Conservation (phyloP, 1,140 invertebrate species). For the Pachypsylla venusta region DNA sequence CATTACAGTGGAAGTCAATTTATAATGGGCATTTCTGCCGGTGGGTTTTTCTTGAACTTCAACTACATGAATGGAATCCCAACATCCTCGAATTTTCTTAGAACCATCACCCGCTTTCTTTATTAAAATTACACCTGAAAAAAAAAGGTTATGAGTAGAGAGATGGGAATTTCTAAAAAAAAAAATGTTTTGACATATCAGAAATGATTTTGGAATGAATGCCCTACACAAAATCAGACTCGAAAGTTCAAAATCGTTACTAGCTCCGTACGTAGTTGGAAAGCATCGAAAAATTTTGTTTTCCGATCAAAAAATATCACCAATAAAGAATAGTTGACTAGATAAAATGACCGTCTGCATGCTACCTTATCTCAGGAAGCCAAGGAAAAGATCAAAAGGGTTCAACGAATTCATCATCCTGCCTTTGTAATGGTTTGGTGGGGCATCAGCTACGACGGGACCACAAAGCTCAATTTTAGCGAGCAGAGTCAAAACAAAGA, state of each 20-base stretch:
- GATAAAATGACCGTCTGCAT: not conserved
- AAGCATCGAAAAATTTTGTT: not conserved
- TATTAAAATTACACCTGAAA: constrained; percentile 84
- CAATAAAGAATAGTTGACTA: not conserved
- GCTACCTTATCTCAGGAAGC: not conserved
- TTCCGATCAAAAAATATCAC: not conserved
- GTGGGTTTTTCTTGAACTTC: constrained; percentile 94
- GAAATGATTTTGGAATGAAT: not conserved
- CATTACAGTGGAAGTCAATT: constrained; percentile 98
- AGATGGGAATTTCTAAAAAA: not conserved
- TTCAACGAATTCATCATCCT: not conserved
- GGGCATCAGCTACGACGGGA: not conserved
- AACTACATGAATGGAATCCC: constrained; percentile 99
- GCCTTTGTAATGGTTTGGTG: not conserved
- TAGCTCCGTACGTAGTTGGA: not conserved
- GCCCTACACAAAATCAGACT: no score
- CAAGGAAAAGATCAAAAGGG: not conserved
- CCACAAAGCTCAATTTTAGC: not conserved
- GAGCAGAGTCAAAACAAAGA: not conserved
- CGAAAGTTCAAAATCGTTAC: not conserved
- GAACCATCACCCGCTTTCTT: constrained; percentile 96
- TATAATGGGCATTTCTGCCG: constrained; percentile 91
- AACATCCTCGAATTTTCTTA: constrained; percentile 96
- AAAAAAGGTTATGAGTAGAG: constrained; percentile 1
- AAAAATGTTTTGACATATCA: not conserved